Conservation (phyloP, 2,888 invertebrate genomes). For the Rhingia campestris region DNA sequence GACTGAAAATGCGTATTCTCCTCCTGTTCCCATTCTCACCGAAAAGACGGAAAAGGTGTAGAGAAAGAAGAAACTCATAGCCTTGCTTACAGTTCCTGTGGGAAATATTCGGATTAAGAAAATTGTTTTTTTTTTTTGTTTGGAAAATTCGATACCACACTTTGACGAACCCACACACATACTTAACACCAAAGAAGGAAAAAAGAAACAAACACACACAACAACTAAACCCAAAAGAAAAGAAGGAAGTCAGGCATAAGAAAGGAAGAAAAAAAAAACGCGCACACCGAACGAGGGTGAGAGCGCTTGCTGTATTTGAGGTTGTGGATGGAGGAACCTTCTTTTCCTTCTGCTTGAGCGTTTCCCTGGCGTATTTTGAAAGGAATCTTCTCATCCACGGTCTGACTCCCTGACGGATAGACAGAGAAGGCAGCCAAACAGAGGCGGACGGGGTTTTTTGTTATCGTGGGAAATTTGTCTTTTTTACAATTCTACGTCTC, state of each 20-base stretch:
- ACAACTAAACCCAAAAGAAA: conserved; percentile 36
- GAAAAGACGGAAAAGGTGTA: conserved; percentile 9
- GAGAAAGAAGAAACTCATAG: conserved; percentile 21
- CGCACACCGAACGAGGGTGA: conserved; percentile 60
- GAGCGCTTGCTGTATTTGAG: conserved; percentile 7
- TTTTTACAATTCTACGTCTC: conserved; percentile 60
- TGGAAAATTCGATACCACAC: conserved; percentile 69
- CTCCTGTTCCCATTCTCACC: conserved; percentile 68
- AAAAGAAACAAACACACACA: conserved; percentile 25
- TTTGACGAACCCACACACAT: conserved; percentile 57
- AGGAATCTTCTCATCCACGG: conserved; percentile 51
- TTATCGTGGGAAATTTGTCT: conserved; percentile 74
- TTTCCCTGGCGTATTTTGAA: conserved; percentile 51
- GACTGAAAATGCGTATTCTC: conserved; percentile 38
- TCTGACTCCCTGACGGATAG: conserved; percentile 67
- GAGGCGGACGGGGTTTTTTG: conserved; percentile 59
- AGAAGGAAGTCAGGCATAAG: conserved; percentile 70
- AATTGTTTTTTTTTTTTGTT: conserved; percentile 37
- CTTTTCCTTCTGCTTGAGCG: conserved; percentile 47
- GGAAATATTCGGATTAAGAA: conserved; percentile 72
- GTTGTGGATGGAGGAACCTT: conserved; percentile 47
- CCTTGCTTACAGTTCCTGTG: conserved; percentile 64
- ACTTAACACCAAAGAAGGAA: conserved; percentile 41
- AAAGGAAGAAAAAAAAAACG: conserved; percentile 34
- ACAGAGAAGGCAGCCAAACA: conserved; percentile 54